A percentile compares a stretch with the other conserved stretches of the same genome.
Evolutionary conservation across 2,888 invertebrate species (phyloP).

Genomic region (Microplitis manilae): DNA sequence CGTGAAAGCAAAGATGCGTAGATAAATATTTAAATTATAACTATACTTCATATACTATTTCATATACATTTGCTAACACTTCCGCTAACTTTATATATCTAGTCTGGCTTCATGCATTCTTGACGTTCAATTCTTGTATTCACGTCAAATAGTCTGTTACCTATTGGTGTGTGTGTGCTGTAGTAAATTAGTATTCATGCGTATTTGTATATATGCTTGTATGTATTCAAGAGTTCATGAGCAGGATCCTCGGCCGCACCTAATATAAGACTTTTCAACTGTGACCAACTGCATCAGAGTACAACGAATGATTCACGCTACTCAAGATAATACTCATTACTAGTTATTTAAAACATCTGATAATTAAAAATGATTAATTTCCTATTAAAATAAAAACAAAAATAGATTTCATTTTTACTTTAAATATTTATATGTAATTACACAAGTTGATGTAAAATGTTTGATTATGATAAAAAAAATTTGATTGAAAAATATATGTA

Average conservation of each 20-base stretch:
- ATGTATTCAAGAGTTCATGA: not conserved
- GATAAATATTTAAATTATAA: constrained; percentile 61
- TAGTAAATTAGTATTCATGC: constrained; percentile 7
- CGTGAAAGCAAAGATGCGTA: constrained; percentile 54
- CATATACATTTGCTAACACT: constrained; percentile 28
- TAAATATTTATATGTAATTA: too few relatives aligned
- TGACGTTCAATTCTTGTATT: constrained; percentile 7
- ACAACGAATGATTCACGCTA: constrained; percentile 14
- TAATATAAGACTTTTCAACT: constrained; percentile 34
- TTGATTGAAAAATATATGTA: too few relatives aligned
- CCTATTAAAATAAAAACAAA: not conserved
- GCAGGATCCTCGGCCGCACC: constrained; percentile 25
- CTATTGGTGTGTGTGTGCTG: not conserved
- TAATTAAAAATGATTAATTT: constrained; percentile 19
- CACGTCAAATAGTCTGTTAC: not conserved
- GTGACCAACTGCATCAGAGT: constrained; percentile 33
- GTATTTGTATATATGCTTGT: constrained; percentile 22
- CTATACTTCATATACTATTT: constrained; percentile 46
- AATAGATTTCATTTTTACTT: not conserved
- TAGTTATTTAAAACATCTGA: constrained; percentile 8
- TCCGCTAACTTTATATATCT: constrained; percentile 23
- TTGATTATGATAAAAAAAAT: too few relatives aligned
- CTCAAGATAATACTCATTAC: constrained; percentile 23
- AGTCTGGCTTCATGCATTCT: constrained; percentile 16
- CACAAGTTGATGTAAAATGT: too few relatives aligned